phyloP scores from a whole-genome alignment of 23 tunicate genomes.

The Ascidia mentula region DNA sequence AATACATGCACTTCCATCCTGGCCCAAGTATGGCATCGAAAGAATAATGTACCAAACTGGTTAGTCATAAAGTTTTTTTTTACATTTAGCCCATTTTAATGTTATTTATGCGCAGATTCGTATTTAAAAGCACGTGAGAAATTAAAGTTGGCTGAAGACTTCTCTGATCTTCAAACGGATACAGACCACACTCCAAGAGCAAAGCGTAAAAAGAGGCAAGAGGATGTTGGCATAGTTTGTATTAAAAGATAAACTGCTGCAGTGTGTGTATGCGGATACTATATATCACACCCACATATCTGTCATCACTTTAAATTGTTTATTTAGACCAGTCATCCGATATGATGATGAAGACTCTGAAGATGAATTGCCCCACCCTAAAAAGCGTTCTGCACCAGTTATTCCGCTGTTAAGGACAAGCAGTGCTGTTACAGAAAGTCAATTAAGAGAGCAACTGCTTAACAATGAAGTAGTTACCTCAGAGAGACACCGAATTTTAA shows the following conservation, averaged over 20 bases:
- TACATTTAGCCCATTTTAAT: neutral
- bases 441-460: neutral
- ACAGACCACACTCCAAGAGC: neutral
- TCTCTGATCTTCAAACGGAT: neutral
- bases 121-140: neutral
- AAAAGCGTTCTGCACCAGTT: neutral
- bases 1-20: neutral
- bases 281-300: neutral
- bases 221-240: neutral
- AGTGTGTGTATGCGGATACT: neutral
- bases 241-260: neutral
- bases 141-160: neutral
- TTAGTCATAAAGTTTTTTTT: neutral
- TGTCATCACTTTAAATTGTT: neutral
- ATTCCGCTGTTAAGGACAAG: neutral
- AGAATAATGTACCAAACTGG: conserved; percentile 1
- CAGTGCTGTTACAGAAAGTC: neutral
- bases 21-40: neutral
- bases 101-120: neutral
- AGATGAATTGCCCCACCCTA: neutral
- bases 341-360: neutral
- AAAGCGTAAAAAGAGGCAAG: conserved; percentile 1
- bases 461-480: neutral
- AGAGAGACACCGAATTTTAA: neutral
- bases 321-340: neutral